phyloP scores from a whole-genome alignment of 1,140 invertebrate genomes.

The Amphibalanus amphitrite region DNA sequence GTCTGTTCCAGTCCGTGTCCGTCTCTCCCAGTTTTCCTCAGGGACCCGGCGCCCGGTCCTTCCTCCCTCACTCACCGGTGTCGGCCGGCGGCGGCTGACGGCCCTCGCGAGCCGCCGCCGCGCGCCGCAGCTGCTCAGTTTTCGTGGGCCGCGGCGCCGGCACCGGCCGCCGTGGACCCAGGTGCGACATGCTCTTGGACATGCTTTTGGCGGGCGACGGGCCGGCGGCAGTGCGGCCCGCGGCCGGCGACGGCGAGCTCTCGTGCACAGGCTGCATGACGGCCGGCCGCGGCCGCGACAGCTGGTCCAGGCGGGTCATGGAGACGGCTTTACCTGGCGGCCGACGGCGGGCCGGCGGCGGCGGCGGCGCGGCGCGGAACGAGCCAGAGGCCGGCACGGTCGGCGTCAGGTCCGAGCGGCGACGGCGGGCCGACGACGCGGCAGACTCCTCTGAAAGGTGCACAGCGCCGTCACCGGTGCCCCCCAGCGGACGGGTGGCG shows the following conservation, averaged over 20 bases:
- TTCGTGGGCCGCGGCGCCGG: constrained; percentile 33
- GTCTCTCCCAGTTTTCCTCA: no score
- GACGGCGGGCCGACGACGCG: constrained; percentile 33
- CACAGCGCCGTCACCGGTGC: background rate
- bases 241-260: constrained; percentile 19
- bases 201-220: constrained; percentile 34
- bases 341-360: constrained; percentile 20
- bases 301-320: constrained; percentile 72
- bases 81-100: background rate
- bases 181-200: constrained; percentile 33
- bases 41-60: no score
- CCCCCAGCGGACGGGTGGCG: no score
- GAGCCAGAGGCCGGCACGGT: constrained; percentile 47
- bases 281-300: constrained; percentile 47
- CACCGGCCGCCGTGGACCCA: constrained; percentile 26
- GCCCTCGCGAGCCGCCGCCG: constrained; percentile 32
- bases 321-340: constrained; percentile 57
- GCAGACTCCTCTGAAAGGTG: constrained; percentile 6
- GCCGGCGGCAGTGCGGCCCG: constrained; percentile 16
- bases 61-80: background rate
- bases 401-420: constrained; percentile 74
- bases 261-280: constrained; percentile 20
- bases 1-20: no score
- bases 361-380: constrained; percentile 16
- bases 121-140: constrained; percentile 34